Base-by-base conservation (phyloP, 2,113 vertebrate species). In the Myrmecobius fasciatus region DNA sequence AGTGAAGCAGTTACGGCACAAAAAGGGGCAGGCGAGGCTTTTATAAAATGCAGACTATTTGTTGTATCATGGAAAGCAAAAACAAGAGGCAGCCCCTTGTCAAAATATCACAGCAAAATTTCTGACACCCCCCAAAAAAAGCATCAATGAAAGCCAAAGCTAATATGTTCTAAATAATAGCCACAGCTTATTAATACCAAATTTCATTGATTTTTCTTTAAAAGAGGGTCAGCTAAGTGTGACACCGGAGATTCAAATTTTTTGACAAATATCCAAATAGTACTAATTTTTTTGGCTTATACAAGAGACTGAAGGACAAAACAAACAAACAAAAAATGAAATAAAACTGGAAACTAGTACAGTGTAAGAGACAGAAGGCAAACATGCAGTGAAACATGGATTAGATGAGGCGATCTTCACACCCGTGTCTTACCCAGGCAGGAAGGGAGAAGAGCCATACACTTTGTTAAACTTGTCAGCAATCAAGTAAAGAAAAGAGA, bases 391-490 rank as follows among this genome's bases (percentile, higher is more conserved):
- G 96, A 47, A 96, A 96, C n/a, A 96, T 92, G 94, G 98, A 97
- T 97, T 95, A 97, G 10, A 52, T 36, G 93, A 97, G 88, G 96
- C 53, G 89, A 92, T 48, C 93, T 95, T 56, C 96, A 96, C 54
- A 96, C 94, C 93, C 94, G 93, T 92, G 96, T 99, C 99, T 99
- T 99, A 99, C 99, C 99, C 98, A 99, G 98, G 99, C 98, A 99
- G 99, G 99, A 99, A 98, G 98, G 99, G 98, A 99, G 99, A 99
- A 99, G 99, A 99, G 99, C 99, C 99, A 98, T 98, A 98, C 96
- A 98, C 98, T 99, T 98, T 98, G 99, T 99, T 99, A 99, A 99
- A 99, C 98, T 99, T 99, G 99, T 98, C 99, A 99, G 99, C 99
- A 97, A 99, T 99, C 98, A 98, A 98, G 98, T 99, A 98, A 99